Base-by-base conservation (phyloP, 2,888 invertebrate species). In the Acanthosepion pharaonis region DNA sequence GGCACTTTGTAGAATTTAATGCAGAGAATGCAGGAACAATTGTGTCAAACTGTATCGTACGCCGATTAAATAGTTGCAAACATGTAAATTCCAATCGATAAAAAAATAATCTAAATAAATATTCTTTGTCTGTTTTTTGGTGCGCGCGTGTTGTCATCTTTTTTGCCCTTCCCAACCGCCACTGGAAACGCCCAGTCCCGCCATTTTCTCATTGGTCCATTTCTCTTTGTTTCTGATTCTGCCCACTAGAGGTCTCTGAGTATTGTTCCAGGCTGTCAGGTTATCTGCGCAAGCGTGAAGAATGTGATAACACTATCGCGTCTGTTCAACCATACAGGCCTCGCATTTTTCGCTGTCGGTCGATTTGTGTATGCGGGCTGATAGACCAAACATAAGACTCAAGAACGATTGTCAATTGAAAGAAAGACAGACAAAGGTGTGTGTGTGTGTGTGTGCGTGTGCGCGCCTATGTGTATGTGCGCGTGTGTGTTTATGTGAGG, bases 241-340 rank as follows among this genome's bases (percentile, higher is more conserved):
- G n/a, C 33, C 78, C n/a, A 78, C 78, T 15, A 78, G 78, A 78
- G 78, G 78, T 78, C 78, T 78, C 78, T 78, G 78, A n/a, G n/a
- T 78, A 78, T 78, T 78, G 78, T 78, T 78, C 78, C n/a, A 33
- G 78, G 78, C 78, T 78, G 78, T 78, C 78, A 33, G n/a, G 78
- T 78, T 78, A 33, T 15, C n/a, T 33, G n/a, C 18, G 78, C 78
- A 78, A 11, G 78, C 78, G 78, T 78, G n/a, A 78, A 78, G 11
- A 78, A 78, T 78, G 78, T 33, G 78, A 78, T 78, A 78, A 78
- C 33, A 78, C n/a, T 78, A 78, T 78, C 78, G 78, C 9, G n/a
- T 15, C 23, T 33, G 78, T 33, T 78, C 78, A n/a, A 78, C 78
- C 78, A n/a, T n/a, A 78, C 59, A 78, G 33, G 11, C 78, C 11